phyloP scores from a whole-genome alignment of 1,140 invertebrate species.

The Platyura marginata region DNA sequence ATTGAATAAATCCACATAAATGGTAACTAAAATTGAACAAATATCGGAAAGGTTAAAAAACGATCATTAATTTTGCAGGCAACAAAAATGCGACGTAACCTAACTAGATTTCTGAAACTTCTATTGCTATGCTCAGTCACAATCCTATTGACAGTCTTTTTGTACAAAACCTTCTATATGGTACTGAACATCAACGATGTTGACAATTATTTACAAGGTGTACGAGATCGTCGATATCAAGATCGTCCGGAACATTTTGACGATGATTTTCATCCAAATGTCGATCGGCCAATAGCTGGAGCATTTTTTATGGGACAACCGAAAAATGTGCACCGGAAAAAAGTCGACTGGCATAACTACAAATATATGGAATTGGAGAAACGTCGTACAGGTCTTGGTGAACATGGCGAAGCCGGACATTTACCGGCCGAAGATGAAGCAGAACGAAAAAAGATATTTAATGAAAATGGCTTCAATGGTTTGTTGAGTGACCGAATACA shows the following conservation, averaged over 20 bases:
- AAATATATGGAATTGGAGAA: conserved; percentile 47
- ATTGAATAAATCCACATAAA: too few species aligned
- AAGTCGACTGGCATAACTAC: conserved; percentile 78
- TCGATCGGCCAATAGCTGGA: too few species aligned
- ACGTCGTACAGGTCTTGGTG: conserved; percentile 49
- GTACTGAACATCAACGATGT: neutral
- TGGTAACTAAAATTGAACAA: too few species aligned
- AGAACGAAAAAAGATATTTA: conserved; percentile 45
- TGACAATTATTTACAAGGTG: neutral
- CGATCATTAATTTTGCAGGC: too few species aligned
- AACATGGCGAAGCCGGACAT: conserved; percentile 45
- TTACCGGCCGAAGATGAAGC: conserved; percentile 33
- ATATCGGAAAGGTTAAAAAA: too few species aligned
- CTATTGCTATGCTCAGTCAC: neutral
- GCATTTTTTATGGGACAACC: neutral
- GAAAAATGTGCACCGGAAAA: conserved; percentile 14
- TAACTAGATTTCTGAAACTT: neutral
- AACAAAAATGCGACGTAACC: neutral
- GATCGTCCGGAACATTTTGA: too few species aligned
- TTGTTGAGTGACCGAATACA: conserved; percentile 78
- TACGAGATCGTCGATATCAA: neutral
- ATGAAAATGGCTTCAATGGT: conserved; percentile 79
- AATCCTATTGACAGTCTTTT: neutral
- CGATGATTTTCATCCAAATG: too few species aligned
- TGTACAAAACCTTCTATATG: neutral